Evolutionary conservation across 1,140 invertebrate genomes (phyloP).

Genomic region (Meloidogyne hapla): DNA sequence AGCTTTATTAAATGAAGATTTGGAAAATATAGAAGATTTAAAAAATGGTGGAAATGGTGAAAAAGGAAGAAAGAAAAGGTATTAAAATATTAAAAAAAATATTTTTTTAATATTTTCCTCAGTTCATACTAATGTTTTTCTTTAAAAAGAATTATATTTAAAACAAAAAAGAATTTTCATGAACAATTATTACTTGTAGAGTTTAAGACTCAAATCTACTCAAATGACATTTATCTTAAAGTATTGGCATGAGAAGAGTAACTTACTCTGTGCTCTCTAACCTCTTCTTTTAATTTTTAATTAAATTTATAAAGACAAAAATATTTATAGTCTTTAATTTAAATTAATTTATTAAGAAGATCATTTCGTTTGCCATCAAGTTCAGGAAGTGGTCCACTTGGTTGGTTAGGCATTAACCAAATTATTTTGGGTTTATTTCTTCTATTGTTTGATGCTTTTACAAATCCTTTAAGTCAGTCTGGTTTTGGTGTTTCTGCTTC

Average conservation of each 20-base stretch:
- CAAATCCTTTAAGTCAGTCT: neutral
- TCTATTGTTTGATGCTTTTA: slow-evolving; percentile 3
- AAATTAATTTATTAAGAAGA: neutral
- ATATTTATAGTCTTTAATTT: no score
- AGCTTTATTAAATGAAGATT: slow-evolving; percentile 6
- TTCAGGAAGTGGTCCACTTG: neutral
- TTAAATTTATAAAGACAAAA: no score
- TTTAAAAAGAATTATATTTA: no score
- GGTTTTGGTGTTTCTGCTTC: slow-evolving; percentile 2
- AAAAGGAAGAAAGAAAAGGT: neutral
- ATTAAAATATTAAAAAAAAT: neutral
- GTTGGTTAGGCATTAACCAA: neutral
- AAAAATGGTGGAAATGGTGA: neutral
- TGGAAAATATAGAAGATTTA: slow-evolving; percentile 1
- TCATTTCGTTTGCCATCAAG: neutral
- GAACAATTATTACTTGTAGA: no score
- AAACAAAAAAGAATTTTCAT: no score
- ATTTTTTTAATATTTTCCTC: no score
- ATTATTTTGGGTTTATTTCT: neutral
- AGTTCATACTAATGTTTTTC: no score
- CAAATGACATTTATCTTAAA: no score
- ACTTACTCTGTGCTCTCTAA: no score
- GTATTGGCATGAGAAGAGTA: no score
- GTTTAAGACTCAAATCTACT: no score
- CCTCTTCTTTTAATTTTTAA: no score